Evolutionary conservation across 2,113 vertebrate genomes (phyloP).

Genomic region (Salvelinus sp.): DNA sequence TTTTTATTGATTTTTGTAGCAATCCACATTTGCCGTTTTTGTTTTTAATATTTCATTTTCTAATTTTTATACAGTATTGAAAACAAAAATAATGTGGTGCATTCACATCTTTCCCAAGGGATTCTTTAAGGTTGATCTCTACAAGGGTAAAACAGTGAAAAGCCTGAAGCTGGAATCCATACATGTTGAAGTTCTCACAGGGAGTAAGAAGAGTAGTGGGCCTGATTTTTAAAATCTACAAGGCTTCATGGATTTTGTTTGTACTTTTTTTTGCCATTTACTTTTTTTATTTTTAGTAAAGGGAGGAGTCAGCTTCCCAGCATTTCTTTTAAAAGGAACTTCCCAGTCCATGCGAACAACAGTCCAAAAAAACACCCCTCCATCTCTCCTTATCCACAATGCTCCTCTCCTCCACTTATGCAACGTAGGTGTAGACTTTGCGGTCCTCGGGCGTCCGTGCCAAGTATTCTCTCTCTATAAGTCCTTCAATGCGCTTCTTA

Average conservation of each 20-base stretch:
- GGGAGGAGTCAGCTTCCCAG: slow-evolving; percentile 61
- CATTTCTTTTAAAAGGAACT: slow-evolving; percentile 85
- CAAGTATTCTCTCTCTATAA: slow-evolving; percentile 99
- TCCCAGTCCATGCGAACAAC: slow-evolving; percentile 93
- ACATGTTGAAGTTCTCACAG: slow-evolving; percentile 88
- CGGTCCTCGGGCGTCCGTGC: slow-evolving; percentile 96
- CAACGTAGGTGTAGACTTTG: slow-evolving; percentile 98
- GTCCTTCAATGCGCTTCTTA: slow-evolving; percentile 99
- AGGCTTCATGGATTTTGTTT: slow-evolving; percentile 84
- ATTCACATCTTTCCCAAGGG: slow-evolving; percentile 96
- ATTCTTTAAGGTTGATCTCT: slow-evolving; percentile 90
- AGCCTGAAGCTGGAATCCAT: slow-evolving; percentile 90
- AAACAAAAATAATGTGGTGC: slow-evolving; percentile 91
- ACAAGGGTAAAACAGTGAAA: slow-evolving; percentile 89
- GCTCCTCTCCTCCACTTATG: slow-evolving; percentile 68
- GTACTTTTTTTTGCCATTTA: slow-evolving; percentile 46
- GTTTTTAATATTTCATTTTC: slow-evolving; percentile 84
- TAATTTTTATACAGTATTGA: slow-evolving; percentile 92
- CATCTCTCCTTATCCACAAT: slow-evolving; percentile 16
- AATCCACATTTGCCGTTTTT: slow-evolving; percentile 69
- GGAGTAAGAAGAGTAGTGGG: slow-evolving; percentile 73
- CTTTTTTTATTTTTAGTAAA: slow-evolving; percentile 43
- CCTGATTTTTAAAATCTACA: slow-evolving; percentile 87
- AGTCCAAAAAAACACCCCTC: slow-evolving; percentile 74
- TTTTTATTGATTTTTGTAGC: slow-evolving; percentile 58